Evolutionary conservation across 2,888 invertebrate genomes (phyloP), one percentile per base, ranked within the genome.

Genomic region (Patella depressa): DNA sequence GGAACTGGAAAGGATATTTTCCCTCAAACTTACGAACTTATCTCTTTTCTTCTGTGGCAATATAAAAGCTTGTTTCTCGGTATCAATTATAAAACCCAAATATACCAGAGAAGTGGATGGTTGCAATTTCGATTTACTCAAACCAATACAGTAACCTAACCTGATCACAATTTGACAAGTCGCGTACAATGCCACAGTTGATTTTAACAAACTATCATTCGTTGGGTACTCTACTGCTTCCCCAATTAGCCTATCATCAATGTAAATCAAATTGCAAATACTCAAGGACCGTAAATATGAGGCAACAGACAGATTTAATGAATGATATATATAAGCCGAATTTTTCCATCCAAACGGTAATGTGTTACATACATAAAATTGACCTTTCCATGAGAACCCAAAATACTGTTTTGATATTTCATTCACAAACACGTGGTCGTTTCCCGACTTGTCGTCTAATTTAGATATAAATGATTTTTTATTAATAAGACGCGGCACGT

Each of bases 81-180:
- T 65, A 3, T 65, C 65, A 65, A 65, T 65, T 65, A 65, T 65
- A 5, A 65, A 65, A 9, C 65, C 65, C 17, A 65, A 65, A 65
- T 65, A 65, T 65, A 65, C n/a, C 19, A 65, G n/a, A 19, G 65
- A 65, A 5, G 65, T 4, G 9, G 19, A 19, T 19, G 65, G 65
- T 17, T 65, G n/a, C n/a, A 65, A 65, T 15, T 19, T 19, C 1
- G 65, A 65, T 19, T 65, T 65, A 15, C 17, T 65, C 65, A 65
- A 65, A 65, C 65, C 65, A 65, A 65, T 65, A 15, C n/a, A 65
- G 11, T 65, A 65, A 19, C 65, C 65, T 15, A 65, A 15, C 9
- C 65, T n/a, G 9, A 17, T 19, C n/a, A 65, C 65, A 19, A 65
- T 12, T 65, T 65, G 65, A 65, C 65, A 65, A 19, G 12, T 15